phyloP scores from a whole-genome alignment of 2,888 invertebrate genomes.

The Drosophila anceps region DNA sequence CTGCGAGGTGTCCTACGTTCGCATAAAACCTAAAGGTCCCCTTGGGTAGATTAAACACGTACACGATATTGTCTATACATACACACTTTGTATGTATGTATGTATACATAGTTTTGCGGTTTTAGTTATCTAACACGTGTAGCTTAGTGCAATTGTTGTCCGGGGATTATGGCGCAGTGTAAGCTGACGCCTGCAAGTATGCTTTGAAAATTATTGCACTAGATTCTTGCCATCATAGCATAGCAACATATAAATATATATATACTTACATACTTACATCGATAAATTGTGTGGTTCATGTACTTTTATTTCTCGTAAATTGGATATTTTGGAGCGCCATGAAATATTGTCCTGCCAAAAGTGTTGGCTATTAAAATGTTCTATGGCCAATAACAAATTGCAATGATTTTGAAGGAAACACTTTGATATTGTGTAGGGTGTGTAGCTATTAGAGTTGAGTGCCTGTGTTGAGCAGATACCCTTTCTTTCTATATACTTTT shows the following conservation, averaged over 20 bases:
- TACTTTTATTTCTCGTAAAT: slow-evolving; percentile 13
- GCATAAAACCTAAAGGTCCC: slow-evolving; percentile 75
- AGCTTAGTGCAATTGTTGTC: slow-evolving; percentile 25
- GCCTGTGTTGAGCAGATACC: neutral
- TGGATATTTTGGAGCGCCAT: slow-evolving; percentile 12
- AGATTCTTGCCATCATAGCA: slow-evolving; percentile 21
- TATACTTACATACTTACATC: slow-evolving; percentile 3
- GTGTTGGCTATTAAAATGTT: slow-evolving; percentile 26
- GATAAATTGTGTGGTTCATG: slow-evolving; percentile 23
- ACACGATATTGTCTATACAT: slow-evolving; percentile 46
- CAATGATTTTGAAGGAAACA: neutral
- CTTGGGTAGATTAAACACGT: slow-evolving; percentile 77
- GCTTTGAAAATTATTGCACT: slow-evolving; percentile 48
- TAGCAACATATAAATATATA: neutral
- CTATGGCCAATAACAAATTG: slow-evolving; percentile 31
- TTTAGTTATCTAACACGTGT: slow-evolving; percentile 44
- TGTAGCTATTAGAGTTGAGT: neutral
- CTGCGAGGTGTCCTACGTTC: slow-evolving; percentile 60
- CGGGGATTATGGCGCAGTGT: slow-evolving; percentile 59
- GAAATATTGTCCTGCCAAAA: slow-evolving; percentile 2
- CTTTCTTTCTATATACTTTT: neutral
- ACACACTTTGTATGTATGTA: slow-evolving; percentile 22
- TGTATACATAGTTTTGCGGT: slow-evolving; percentile 47
- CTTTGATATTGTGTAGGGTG: neutral
- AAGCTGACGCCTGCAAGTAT: slow-evolving; percentile 58